phyloP scores from a whole-genome alignment of 2,888 invertebrate species.

The Drosophila suboccidentalis region DNA sequence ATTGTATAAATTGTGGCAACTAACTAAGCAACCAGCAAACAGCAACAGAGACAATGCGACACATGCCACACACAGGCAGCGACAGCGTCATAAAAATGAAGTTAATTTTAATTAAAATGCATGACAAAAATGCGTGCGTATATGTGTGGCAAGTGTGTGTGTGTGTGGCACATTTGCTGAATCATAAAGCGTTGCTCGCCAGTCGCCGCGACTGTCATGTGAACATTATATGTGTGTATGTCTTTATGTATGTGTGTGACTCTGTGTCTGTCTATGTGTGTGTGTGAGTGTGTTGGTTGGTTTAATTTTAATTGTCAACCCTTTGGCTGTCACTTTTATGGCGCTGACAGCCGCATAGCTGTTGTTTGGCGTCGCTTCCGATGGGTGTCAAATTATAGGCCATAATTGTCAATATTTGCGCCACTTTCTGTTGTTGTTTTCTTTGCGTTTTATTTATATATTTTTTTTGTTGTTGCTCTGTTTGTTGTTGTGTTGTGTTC shows the following conservation, averaged over 20 bases:
- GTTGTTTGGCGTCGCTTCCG: conserved; percentile 47
- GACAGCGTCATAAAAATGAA: conserved; percentile 76
- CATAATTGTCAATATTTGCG: conserved; percentile 82
- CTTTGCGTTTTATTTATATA: background rate
- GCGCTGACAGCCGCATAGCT: conserved; percentile 42
- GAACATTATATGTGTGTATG: conserved; percentile 1
- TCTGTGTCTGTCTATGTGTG: conserved; percentile 24
- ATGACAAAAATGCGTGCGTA: conserved; percentile 68
- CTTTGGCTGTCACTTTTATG: conserved; percentile 69
- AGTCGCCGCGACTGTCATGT: conserved; percentile 24
- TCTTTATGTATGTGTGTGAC: conserved; percentile 1
- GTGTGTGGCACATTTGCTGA: conserved; percentile 57
- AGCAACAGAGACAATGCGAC: conserved; percentile 50
- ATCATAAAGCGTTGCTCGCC: conserved; percentile 66
- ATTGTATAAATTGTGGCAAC: conserved; percentile 79
- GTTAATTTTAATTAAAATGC: conserved; percentile 81
- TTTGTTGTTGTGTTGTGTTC: background rate
- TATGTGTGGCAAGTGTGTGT: conserved; percentile 10
- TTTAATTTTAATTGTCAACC: conserved; percentile 78
- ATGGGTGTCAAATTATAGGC: conserved; percentile 81
- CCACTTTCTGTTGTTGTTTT: conserved; percentile 32
- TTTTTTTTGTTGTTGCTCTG: background rate
- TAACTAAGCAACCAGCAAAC: conserved; percentile 58
- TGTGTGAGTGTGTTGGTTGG: conserved; percentile 44
- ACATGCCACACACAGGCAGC: conserved; percentile 47